phyloP scores from a whole-genome alignment of 37 sponge, comb jelly and placozoan genomes.

The Haliclona indistincta region DNA sequence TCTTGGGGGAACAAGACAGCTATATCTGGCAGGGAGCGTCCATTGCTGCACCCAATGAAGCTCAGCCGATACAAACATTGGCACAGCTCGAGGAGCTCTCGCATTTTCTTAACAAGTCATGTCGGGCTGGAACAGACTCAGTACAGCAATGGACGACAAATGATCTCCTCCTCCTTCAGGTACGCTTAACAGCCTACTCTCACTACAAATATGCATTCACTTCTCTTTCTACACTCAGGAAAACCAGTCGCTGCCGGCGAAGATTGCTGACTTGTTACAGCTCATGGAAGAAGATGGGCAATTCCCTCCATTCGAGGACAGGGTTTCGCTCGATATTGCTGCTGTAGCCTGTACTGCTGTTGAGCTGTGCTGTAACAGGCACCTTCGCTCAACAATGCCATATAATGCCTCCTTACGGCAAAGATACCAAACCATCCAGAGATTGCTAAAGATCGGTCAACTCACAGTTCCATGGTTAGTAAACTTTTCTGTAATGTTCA shows the following conservation, averaged over 20 bases:
- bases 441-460: slow-evolving; percentile 20
- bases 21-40: slow-evolving; percentile 33
- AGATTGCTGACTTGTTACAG: slow-evolving; percentile 1
- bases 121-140: slow-evolving; percentile 45
- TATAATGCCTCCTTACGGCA: slow-evolving; percentile 23
- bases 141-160: slow-evolving; percentile 28
- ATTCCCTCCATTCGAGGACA: slow-evolving; percentile 54
- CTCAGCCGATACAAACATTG: slow-evolving; percentile 17
- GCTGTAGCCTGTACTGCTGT: slow-evolving; percentile 39
- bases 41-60: slow-evolving; percentile 50
- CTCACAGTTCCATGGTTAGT: slow-evolving; percentile 56
- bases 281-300: slow-evolving; percentile 17
- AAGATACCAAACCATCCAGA: slow-evolving; percentile 40
- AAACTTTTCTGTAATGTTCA: neutral
- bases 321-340: slow-evolving; percentile 46
- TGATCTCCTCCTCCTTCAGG: slow-evolving; percentile 9
- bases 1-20: neutral
- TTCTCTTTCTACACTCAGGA: neutral
- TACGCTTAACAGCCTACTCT: neutral
- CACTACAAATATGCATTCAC: neutral
- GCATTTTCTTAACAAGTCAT: slow-evolving; percentile 49
- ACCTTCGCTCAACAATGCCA: slow-evolving; percentile 56
- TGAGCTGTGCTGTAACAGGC: slow-evolving; percentile 56
- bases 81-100: slow-evolving; percentile 47
- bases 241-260: too few species aligned